Evolutionary conservation across 2,113 vertebrate species (phyloP).

Genomic region (Corydoras maculifer): DNA sequence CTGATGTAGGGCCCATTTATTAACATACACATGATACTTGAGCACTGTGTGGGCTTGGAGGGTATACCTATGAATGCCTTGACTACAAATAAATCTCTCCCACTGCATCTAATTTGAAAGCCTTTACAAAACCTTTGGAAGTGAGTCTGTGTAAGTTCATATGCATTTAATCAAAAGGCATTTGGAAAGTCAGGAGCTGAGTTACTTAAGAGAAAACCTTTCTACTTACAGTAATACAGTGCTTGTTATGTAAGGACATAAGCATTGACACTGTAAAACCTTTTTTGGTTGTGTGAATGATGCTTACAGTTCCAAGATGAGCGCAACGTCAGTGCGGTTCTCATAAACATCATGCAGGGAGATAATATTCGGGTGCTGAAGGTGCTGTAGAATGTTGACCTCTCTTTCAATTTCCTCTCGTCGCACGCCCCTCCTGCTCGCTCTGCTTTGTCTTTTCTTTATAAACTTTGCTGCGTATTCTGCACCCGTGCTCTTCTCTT

Average conservation of each 20-base stretch:
- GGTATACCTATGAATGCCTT: no score
- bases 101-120: no score
- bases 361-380: conserved; percentile 84
- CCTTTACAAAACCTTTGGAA: no score
- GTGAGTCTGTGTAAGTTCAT: no score
- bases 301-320: conserved; percentile 96
- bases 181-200: no score
- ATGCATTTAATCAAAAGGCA: no score
- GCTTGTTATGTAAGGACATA: no score
- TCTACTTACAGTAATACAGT: no score
- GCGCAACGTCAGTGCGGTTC: conserved; percentile 90
- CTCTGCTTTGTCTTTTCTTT: conserved; percentile 84
- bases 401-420: conserved; percentile 89
- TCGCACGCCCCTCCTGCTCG: conserved; percentile 80
- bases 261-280: not conserved
- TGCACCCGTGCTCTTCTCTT: conserved; percentile 71
- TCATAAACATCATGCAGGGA: conserved; percentile 86
- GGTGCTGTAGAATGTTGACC: conserved; percentile 83
- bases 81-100: no score
- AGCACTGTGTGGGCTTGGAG: not conserved
- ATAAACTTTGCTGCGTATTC: conserved; percentile 93
- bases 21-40: conserved; percentile 27
- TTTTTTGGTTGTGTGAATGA: not conserved
- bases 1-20: conserved; percentile 23
- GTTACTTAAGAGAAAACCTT: no score